A percentile compares a stretch with the other conserved stretches of the same genome.
These are phyloP conservation scores for Lepidocyrtinus sp. DNA, from an alignment of 2,888 invertebrate species.

Conservation along the genomic window DNA sequence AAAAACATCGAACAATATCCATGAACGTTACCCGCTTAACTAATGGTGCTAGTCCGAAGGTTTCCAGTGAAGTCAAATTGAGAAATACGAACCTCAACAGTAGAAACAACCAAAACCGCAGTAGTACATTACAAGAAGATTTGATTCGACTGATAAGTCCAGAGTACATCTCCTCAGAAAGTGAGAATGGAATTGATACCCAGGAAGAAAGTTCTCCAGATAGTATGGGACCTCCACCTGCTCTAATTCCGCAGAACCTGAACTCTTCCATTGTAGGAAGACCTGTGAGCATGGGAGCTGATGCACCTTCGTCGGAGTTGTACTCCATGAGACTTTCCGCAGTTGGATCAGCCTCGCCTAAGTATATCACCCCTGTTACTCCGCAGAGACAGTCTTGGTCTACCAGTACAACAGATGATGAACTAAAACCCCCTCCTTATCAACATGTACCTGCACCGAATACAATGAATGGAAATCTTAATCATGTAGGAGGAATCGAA, in stretches of 20 bases:
- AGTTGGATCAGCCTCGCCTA: conserved; percentile 44
- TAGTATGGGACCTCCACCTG: conserved; percentile 3
- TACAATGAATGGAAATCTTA: not conserved
- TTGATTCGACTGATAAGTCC: conserved; percentile 89
- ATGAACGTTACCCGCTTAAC: conserved; percentile 45
- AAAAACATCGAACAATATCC: conserved; percentile 49
- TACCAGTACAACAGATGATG: conserved; percentile 32
- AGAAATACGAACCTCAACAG: conserved; percentile 73
- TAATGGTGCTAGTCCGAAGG: conserved; percentile 59
- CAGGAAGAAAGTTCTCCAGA: conserved; percentile 34
- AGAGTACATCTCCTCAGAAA: conserved; percentile 76
- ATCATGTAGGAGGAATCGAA: not conserved
- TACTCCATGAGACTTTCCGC: conserved; percentile 51
- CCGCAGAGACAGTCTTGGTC: conserved; percentile 45
- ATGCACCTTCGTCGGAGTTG: conserved; percentile 48
- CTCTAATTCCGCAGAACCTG: conserved; percentile 18
- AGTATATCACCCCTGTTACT: conserved; percentile 42
- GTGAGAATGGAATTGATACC: conserved; percentile 28
- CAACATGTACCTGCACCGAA: not conserved
- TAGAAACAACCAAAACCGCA: conserved; percentile 72
- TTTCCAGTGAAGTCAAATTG: conserved; percentile 75
- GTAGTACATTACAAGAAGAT: conserved; percentile 86
- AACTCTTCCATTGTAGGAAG: conserved; percentile 13
- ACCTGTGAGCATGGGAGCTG: conserved; percentile 57
- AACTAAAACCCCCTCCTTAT: conserved; percentile 12